A percentile compares a stretch with the other conserved stretches of the same genome.
phyloP scores from a whole-genome alignment of 2,113 vertebrate species.

The Mellivora capensis region DNA sequence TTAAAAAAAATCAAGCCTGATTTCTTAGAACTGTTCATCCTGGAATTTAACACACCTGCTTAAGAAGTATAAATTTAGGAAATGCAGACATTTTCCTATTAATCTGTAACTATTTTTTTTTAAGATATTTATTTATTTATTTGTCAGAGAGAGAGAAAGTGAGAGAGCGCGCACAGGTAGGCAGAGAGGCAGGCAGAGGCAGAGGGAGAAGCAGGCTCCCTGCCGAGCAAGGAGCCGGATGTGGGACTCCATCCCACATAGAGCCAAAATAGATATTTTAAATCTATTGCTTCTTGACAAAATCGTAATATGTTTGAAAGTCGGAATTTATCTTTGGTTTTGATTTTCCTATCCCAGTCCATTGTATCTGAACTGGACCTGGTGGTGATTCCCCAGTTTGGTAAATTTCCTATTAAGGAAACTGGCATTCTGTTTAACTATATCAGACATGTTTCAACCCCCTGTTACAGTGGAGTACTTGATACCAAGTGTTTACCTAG shows the following conservation, averaged over 20 bases:
- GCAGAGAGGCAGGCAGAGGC: too few relatives aligned
- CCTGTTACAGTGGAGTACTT: neutral
- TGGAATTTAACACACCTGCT: neutral
- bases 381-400: neutral
- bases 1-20: neutral
- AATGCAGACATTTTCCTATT: slow-evolving; percentile 14
- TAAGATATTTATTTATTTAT: too few relatives aligned
- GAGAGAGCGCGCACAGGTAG: too few relatives aligned
- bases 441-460: neutral
- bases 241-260: too few relatives aligned
- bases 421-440: neutral
- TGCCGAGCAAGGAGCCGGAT: too few relatives aligned
- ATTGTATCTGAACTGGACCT: neutral
- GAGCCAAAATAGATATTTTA: neutral
- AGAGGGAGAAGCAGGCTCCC: too few relatives aligned
- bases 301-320: slow-evolving; percentile 32
- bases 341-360: neutral
- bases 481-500: neutral
- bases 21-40: slow-evolving; percentile 7
- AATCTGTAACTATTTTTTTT: too few relatives aligned
- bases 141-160: too few relatives aligned
- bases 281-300: neutral
- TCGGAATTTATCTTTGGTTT: neutral
- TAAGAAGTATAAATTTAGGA: neutral
- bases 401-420: neutral